Conservation (phyloP, 2,888 invertebrate species). For the Tyria jacobaeae region DNA sequence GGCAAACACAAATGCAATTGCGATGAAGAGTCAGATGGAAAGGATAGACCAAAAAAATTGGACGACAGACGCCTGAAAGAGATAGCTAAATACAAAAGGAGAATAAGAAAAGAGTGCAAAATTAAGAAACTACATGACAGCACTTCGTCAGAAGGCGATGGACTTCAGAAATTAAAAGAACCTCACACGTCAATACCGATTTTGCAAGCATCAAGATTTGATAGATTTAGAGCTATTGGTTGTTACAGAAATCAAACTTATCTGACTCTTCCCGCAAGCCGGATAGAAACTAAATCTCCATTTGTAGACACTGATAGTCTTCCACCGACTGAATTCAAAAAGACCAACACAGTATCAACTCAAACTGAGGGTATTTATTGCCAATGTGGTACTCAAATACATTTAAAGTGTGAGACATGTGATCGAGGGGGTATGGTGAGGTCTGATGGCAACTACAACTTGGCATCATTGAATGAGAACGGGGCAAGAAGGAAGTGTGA, state of each 20-base stretch:
- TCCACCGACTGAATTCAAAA: conserved; percentile 68
- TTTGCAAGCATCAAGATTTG: conserved; percentile 80
- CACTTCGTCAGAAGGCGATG: conserved; percentile 79
- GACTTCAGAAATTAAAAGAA: conserved; percentile 61
- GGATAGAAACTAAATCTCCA: conserved; percentile 75
- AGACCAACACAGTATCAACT: conserved; percentile 72
- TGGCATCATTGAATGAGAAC: conserved; percentile 53
- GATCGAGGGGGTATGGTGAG: conserved; percentile 71
- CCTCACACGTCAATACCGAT: conserved; percentile 82
- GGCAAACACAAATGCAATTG: conserved; percentile 93
- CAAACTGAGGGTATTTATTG: conserved; percentile 78
- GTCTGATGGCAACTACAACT: conserved; percentile 75
- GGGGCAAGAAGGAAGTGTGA: conserved; percentile 66
- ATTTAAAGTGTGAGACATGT: conserved; percentile 60
- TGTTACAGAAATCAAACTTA: conserved; percentile 82
- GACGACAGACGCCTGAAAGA: conserved; percentile 79
- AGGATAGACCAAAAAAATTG: conserved; percentile 67
- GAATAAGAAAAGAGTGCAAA: conserved; percentile 78
- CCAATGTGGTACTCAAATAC: conserved; percentile 67
- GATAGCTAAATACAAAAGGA: conserved; percentile 81
- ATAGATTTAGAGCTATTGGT: conserved; percentile 79
- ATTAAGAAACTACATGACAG: conserved; percentile 77
- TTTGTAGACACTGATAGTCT: conserved; percentile 66
- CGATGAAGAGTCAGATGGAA: conserved; percentile 89
- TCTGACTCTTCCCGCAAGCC: conserved; percentile 74